Evolutionary conservation across 2,888 invertebrate genomes (phyloP).

Genomic region (Lapara coniferarum): DNA sequence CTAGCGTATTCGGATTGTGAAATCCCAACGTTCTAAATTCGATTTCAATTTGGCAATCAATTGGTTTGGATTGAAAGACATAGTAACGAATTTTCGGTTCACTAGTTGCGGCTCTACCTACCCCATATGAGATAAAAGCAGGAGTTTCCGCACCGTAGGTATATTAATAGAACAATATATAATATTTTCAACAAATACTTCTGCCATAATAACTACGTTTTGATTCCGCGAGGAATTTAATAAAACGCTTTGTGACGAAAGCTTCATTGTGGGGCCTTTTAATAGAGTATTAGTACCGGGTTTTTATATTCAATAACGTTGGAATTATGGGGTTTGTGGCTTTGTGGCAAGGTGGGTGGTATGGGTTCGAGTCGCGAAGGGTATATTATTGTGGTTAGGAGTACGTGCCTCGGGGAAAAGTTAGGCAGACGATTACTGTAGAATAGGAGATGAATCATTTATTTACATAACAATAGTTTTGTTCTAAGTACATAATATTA

Average conservation of each 20-base stretch:
- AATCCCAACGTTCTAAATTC: background rate
- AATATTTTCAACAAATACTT: background rate
- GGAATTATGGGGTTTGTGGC: background rate
- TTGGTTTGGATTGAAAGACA: background rate
- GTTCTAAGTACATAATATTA: no score
- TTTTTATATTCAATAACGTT: conserved; percentile 17
- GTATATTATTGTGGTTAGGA: background rate
- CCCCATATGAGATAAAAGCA: background rate
- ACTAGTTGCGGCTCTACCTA: background rate
- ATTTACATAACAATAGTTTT: no score
- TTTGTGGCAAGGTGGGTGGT: background rate
- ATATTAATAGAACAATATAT: background rate
- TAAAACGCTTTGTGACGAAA: conserved; percentile 48
- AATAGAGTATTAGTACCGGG: conserved; percentile 21
- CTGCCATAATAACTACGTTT: conserved; percentile 20
- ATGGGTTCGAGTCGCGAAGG: background rate
- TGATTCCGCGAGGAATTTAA: conserved; percentile 68
- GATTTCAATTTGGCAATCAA: background rate
- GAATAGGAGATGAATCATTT: no score
- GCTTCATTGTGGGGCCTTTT: conserved; percentile 36
- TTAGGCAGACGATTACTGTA: no score
- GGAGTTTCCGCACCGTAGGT: no score
- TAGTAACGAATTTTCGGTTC: background rate
- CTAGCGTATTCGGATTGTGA: background rate
- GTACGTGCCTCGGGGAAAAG: no score